Evolutionary conservation across 2,113 vertebrate genomes (phyloP).

Genomic region (Paramormyrops kingsleyae): DNA sequence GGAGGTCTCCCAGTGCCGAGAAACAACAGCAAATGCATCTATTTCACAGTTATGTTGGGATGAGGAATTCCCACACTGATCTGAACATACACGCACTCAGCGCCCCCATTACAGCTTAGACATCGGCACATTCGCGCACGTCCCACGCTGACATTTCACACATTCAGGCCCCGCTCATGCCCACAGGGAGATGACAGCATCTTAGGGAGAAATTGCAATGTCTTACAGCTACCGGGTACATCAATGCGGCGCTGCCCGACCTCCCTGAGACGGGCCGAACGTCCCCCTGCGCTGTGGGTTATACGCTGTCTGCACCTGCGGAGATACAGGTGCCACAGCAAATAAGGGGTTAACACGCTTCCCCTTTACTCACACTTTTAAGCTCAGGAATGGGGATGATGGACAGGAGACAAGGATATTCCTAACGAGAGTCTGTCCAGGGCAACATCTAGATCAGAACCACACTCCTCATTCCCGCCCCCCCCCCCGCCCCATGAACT

Average conservation of each 20-base stretch:
- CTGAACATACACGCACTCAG: neutral
- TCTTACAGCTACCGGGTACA: neutral
- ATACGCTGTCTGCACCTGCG: neutral
- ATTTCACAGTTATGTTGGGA: neutral
- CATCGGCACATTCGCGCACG: neutral
- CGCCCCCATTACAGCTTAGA: neutral
- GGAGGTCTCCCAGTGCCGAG: neutral
- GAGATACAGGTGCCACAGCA: neutral
- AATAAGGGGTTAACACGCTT: constrained; percentile 34
- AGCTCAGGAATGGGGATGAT: constrained; percentile 45
- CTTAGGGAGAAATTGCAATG: neutral
- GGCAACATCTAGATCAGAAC: constrained; percentile 21
- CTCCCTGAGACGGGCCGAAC: neutral
- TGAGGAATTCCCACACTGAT: neutral
- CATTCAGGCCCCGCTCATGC: neutral
- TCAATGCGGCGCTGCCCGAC: neutral
- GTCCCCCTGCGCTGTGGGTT: neutral
- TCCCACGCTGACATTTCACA: neutral
- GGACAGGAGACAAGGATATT: constrained; percentile 27
- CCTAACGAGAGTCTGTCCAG: constrained; percentile 45
- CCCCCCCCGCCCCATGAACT: neutral
- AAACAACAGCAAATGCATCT: neutral
- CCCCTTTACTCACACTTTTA: constrained; percentile 41
- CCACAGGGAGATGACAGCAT: neutral
- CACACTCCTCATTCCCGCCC: neutral